Base-by-base conservation (phyloP, 1,140 invertebrate genomes). In the Lethocerus indicus region DNA sequence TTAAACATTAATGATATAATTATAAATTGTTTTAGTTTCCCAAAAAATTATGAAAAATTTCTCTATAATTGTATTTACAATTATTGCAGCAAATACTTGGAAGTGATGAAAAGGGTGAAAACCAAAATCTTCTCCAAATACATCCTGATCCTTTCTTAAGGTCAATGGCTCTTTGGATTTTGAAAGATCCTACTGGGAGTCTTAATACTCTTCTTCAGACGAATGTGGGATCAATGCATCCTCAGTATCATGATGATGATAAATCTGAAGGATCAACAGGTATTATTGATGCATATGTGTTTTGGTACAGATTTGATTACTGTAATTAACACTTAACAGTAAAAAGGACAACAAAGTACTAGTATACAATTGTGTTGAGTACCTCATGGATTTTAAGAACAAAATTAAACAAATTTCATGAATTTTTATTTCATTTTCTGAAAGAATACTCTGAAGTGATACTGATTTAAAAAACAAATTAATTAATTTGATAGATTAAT, bases 111-210 rank as follows among this genome's bases (percentile, higher is more conserved):
- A 74, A 83, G 56, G 73, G 80, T 57, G 66, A 74, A 12, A 78
- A 82, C 58, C 74, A 81, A 52, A 77, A 87, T 56, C 60, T 80
- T 21, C 73, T 73, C 14, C 74, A 71, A 50, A 80, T 81, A 0
- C 85, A 91, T 65, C 87, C 87, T 0, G 93, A 99, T 75, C 94
- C 96, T 2, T 99, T 99, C 66, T 68, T 96, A 5, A 73, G 95
- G 2, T 98, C 93, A 16, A 98, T 98, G 87, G 87, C 93, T 3
- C 70, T 93, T 26, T 99, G 96, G 96, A 82, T 91, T 51, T 64
- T 98, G 18, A 91, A 93, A 61, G 90, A 95, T 56, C 86, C 95
- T 65, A 79, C 85, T 28, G 78, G 77, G 13, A 85, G 92, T 37
- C 71, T 98, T 0, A 83, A 84, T 54, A 98, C 93, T 0, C 66